A percentile compares a stretch with the other conserved stretches of the same genome.
Evolutionary conservation across 2,797 vertebrate genomes (phyloP).

Genomic region (Smutsia temminckii): DNA sequence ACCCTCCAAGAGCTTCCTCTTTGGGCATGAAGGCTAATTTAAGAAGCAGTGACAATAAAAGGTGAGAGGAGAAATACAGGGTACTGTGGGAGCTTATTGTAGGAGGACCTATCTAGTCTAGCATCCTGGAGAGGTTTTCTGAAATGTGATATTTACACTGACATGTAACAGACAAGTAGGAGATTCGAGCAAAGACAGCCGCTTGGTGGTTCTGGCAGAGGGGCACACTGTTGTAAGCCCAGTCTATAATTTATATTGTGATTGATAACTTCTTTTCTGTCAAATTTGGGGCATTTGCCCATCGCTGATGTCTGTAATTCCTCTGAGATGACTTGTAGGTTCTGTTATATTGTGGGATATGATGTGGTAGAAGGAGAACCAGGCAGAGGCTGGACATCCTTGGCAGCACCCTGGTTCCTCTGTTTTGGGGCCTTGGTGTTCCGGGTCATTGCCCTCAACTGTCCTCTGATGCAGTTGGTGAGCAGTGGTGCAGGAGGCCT

Average conservation of each 20-base stretch:
- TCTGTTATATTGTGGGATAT: not conserved
- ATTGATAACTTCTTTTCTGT: not conserved
- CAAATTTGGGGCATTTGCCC: not conserved
- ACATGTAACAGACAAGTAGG: not conserved
- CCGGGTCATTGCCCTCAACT: not conserved
- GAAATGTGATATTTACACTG: not conserved
- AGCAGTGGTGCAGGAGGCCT: not conserved
- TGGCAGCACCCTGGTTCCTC: not conserved
- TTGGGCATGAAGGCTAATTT: not conserved
- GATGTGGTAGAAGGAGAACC: not conserved
- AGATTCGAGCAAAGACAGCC: not conserved
- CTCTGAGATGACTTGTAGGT: not conserved
- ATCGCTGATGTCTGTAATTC: not conserved
- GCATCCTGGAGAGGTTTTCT: not conserved
- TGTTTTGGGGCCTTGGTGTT: not conserved
- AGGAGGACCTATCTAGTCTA: not conserved
- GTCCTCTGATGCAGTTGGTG: not conserved
- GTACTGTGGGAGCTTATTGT: not conserved
- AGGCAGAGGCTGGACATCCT: not conserved
- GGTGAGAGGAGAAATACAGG: not conserved
- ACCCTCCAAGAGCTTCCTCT: not conserved
- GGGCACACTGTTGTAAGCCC: not conserved
- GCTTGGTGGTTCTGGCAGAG: not conserved
- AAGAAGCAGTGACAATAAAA: not conserved
- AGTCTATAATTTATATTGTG: not conserved